These are phyloP conservation scores for Hymenopus coronatus DNA, from an alignment of 2,888 invertebrate species.

Conservation along the genomic window DNA sequence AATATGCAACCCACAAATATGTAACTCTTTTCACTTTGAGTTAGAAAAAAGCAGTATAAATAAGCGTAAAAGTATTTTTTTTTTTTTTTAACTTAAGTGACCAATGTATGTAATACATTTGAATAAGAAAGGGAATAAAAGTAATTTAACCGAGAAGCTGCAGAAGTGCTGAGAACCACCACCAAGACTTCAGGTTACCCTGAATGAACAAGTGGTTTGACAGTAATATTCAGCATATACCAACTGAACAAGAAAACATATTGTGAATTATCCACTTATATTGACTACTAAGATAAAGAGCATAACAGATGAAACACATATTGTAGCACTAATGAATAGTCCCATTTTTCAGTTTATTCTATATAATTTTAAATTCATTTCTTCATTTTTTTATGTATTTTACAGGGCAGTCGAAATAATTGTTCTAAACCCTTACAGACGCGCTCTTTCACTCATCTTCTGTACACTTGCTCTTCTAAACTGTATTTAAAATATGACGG, in stretches of 20 bases:
- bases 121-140: neutral
- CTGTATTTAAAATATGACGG: constrained; percentile 32
- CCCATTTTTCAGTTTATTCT: constrained; percentile 2
- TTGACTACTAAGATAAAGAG: neutral
- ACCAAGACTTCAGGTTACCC: neutral
- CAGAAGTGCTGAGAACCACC: neutral
- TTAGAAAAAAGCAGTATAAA: neutral
- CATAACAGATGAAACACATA: neutral
- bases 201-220: neutral
- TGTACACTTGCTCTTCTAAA: constrained; percentile 31
- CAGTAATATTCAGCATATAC: neutral
- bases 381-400: neutral
- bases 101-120: neutral
- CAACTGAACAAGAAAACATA: neutral
- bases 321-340: neutral
- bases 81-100: neutral
- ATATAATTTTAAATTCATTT: neutral
- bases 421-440: constrained; percentile 7
- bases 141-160: neutral
- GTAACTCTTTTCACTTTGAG: neutral
- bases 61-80: neutral
- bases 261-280: neutral
- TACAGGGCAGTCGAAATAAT: constrained; percentile 6
- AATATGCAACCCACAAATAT: neutral
- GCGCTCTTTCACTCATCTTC: constrained; percentile 25